Evolutionary conservation across 2,113 vertebrate genomes (phyloP).

Genomic region (Edolisoma coerulescens): DNA sequence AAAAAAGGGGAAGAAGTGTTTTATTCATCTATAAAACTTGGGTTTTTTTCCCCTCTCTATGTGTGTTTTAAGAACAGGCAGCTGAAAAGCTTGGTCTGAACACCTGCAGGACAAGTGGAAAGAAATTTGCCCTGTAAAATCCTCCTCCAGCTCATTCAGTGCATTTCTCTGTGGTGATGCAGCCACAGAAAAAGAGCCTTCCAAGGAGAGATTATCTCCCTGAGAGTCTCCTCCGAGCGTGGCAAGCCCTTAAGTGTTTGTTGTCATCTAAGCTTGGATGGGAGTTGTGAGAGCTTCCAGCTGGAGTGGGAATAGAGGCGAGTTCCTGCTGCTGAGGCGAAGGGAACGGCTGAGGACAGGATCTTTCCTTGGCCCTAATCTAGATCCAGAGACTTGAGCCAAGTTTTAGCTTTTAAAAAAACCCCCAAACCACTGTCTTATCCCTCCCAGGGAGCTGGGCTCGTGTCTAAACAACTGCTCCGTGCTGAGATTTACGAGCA

Average conservation of each 20-base stretch:
- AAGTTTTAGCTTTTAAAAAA: background rate
- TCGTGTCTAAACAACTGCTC: background rate
- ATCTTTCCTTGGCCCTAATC: background rate
- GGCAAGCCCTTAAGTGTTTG: background rate
- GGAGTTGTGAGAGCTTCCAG: constrained; percentile 15
- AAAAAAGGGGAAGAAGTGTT: background rate
- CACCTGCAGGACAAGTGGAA: background rate
- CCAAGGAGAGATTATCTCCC: background rate
- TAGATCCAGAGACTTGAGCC: background rate
- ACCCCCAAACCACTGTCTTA: background rate
- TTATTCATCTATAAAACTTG: background rate
- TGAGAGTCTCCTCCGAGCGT: background rate
- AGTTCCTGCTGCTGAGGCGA: background rate
- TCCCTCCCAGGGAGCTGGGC: background rate
- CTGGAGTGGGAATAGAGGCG: background rate
- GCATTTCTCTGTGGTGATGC: background rate
- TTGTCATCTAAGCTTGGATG: background rate
- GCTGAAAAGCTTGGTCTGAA: background rate
- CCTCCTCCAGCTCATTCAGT: background rate
- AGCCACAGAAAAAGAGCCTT: background rate
- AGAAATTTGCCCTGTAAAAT: background rate
- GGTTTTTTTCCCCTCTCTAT: rapidly evolving
- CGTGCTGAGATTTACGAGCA: background rate
- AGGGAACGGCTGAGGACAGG: background rate
- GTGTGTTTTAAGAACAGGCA: background rate